Base-by-base conservation (phyloP, 2,888 invertebrate genomes). In the Hirtodrosophila histrioides region DNA sequence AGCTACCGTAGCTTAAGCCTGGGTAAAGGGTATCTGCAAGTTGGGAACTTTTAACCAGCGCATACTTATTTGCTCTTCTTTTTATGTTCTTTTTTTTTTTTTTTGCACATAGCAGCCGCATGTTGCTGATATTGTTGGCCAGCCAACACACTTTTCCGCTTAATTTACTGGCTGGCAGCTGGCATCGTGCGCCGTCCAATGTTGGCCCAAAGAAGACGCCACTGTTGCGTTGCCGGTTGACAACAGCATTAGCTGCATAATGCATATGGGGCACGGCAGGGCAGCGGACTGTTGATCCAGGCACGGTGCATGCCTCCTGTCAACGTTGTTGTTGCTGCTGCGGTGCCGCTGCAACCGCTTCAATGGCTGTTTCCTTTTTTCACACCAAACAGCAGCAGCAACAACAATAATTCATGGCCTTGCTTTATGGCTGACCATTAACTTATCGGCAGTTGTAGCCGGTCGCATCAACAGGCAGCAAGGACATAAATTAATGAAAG, bases 131-230 rank as follows among this genome's bases (percentile, higher is more conserved):
- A 60, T 77, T 73, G 74, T 69, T 74, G 74, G 55, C 29, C 69
- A 61, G 64, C 63, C 72, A 86, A 66, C 79, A 81, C 75, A 85
- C 75, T 88, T 89, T 89, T 87, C 82, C 82, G 83, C 89, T 88
- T 86, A 90, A 90, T 89, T 89, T 89, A 84, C 86, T 82, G 83
- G 51, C 69, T 72, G 75, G 67, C 83, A 75, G 83, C 83, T 85
- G 85, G 69, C 73, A 54, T 50, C 45, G 48, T 45, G 37, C 53
- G 54, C 27, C 49, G 35, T 63, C 50, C 58, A 54, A 51, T 63
- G 60, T 37, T 69, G 71, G 61, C 54, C 8, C 65, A 64, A 61
- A 68, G 63, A 61, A 50, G 60, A 55, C 45, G 60, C 33, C 44
- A 45, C 37, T 39, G 41, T 43, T 35, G 56, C 60, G 45, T 43